Percentiles rank a stretch among this genome's conserved stretches.
Conservation (phyloP, 1,140 invertebrate species). For the Myzus persicae region DNA sequence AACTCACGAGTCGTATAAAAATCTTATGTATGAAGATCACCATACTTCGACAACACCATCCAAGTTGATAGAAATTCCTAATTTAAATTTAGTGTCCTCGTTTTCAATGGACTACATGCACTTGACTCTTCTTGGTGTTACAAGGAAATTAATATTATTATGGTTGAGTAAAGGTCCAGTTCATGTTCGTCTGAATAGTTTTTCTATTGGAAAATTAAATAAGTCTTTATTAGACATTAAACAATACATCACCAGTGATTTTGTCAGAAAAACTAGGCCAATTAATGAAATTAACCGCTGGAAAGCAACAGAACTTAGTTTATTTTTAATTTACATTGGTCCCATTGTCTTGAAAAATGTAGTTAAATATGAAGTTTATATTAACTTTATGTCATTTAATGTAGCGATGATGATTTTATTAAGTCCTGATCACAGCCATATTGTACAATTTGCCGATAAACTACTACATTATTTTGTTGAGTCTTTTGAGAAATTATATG, state of each 20-base stretch:
- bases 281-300: conserved; percentile 11
- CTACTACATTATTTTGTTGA: conserved; percentile 18
- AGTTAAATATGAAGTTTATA: conserved; percentile 6
- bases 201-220: neutral
- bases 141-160: conserved; percentile 13
- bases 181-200: neutral
- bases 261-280: conserved; percentile 15
- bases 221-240: conserved; percentile 17
- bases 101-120: conserved; percentile 62
- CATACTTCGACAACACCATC: conserved; percentile 60
- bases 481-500: conserved; percentile 12
- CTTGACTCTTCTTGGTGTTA: conserved; percentile 17
- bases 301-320: neutral
- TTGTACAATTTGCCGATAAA: neutral
- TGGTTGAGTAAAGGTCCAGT: conserved; percentile 12
- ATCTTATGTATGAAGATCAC: conserved; percentile 63
- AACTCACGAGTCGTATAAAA: conserved; percentile 45
- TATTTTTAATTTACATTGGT: conserved; percentile 1
- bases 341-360: conserved; percentile 11
- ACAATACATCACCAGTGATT: conserved; percentile 16
- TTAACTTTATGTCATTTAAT: conserved; percentile 12
- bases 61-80: conserved; percentile 63
- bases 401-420: conserved; percentile 5
- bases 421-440: neutral
- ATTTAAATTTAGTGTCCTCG: conserved; percentile 63